Base-by-base conservation (phyloP, 2,888 invertebrate genomes). In the Sepiola atlantica region DNA sequence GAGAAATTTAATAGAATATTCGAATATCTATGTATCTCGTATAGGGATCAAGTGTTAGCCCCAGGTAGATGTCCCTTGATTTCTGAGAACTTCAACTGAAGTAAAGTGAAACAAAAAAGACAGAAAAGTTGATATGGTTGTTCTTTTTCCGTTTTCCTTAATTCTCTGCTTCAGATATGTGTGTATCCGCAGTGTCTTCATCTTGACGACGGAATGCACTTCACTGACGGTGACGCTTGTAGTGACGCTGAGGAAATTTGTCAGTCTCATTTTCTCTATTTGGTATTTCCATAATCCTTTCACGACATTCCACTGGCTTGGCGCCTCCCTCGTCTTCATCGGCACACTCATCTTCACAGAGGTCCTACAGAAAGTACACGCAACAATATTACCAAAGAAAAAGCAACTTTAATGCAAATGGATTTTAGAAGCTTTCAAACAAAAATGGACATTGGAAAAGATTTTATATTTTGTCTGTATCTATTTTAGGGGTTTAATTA, bases 141-240 rank as follows among this genome's bases (percentile, higher is more conserved):
- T 8, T 45, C 45, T 45, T 8, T 45, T 45, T 32, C 35, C 32
- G 55, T 54, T 92, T 90, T 95, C 95, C 96, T 96, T 96, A 95
- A 96, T 54, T 28, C 95, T 20, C 18, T 35, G 2, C 18, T 95
- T 94, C 97, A 98, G 98, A 97, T 98, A 98, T 97, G 97, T 99
- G 95, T 99, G 99, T 97, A 99, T 99, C 95, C 98, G 99, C 97
- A 98, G 99, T 20, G 99, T 99, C 1, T 99, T 99, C 97, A 98
- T 98, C 57, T 97, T 99, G 96, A 99, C 99, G 1, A 98, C 99
- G 0, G 99, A 99, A 97, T 99, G 99, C 97, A 98, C 99, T 0
- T 99, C 99, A 0, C 97, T 99, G 92, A 99, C 99, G 0, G 99
- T 99, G 1, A 99, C 99, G 0, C 98, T 99, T 95, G 99, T 99